These are phyloP conservation scores for Tenthredo livida DNA, from an alignment of 2,888 invertebrate species.

Conservation along the genomic window DNA sequence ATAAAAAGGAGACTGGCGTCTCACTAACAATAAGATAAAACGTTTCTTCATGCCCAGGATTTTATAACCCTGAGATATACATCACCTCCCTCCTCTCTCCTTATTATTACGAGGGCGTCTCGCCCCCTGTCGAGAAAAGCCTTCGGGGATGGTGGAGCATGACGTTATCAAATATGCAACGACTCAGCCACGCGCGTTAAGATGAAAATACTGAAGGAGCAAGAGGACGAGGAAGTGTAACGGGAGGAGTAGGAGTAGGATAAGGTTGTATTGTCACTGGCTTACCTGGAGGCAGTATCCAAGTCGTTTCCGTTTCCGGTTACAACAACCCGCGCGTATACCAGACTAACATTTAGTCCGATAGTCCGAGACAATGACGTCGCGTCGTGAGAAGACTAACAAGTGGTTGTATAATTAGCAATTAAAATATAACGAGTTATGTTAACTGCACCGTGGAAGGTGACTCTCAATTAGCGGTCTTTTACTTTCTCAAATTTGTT, in stretches of 20 bases:
- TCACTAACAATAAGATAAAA: constrained; percentile 21
- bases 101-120: background rate
- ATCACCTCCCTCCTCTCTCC: background rate
- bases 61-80: constrained; percentile 33
- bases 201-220: constrained; percentile 20
- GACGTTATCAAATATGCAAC: constrained; percentile 65
- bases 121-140: constrained; percentile 25
- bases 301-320: constrained; percentile 31
- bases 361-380: constrained; percentile 36
- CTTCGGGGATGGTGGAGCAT: constrained; percentile 52
- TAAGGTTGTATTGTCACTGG: constrained; percentile 2
- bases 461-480: background rate
- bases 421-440: constrained; percentile 37
- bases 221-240: background rate
- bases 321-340: background rate
- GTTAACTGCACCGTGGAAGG: constrained; percentile 12
- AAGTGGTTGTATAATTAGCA: constrained; percentile 35
- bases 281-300: constrained; percentile 6
- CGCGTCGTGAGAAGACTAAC: background rate
- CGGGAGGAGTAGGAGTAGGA: background rate
- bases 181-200: constrained; percentile 27
- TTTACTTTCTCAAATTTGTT: background rate
- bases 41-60: constrained; percentile 34
- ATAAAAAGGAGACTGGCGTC: background rate
- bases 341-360: constrained; percentile 20